These are phyloP conservation scores for Mormoops blainvillei DNA, from an alignment of 2,113 vertebrate species.

Conservation along the genomic window DNA sequence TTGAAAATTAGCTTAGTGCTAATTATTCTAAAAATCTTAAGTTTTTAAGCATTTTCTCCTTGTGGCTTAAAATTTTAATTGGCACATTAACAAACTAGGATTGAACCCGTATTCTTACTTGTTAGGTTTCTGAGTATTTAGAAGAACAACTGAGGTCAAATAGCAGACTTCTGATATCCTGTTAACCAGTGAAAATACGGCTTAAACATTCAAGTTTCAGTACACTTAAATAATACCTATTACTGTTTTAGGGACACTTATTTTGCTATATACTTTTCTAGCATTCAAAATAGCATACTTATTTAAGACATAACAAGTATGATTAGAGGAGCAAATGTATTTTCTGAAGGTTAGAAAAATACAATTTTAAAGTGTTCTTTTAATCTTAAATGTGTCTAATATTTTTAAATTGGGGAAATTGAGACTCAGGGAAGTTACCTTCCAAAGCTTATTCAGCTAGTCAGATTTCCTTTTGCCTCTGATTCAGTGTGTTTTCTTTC, in stretches of 20 bases:
- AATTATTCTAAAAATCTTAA: not conserved
- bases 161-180: not conserved
- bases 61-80: conserved; percentile 37
- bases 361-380: not conserved
- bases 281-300: conserved; percentile 8
- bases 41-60: not conserved
- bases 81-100: not conserved
- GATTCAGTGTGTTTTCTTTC: conserved; percentile 22
- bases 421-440: not conserved
- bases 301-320: not conserved
- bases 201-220: not conserved
- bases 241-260: conserved; percentile 2
- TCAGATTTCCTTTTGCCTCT: not conserved
- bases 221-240: not conserved
- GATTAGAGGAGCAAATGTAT: conserved; percentile 22
- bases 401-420: not conserved
- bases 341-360: conserved; percentile 30
- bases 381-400: not conserved
- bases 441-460: not conserved
- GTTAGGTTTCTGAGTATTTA: conserved; percentile 23
- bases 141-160: not conserved
- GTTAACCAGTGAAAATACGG: not conserved
- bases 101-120: not conserved
- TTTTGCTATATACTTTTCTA: not conserved
- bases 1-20: conserved; percentile 9